phyloP scores from a whole-genome alignment of 2,113 vertebrate species.

The Pygoscelis adeliae region DNA sequence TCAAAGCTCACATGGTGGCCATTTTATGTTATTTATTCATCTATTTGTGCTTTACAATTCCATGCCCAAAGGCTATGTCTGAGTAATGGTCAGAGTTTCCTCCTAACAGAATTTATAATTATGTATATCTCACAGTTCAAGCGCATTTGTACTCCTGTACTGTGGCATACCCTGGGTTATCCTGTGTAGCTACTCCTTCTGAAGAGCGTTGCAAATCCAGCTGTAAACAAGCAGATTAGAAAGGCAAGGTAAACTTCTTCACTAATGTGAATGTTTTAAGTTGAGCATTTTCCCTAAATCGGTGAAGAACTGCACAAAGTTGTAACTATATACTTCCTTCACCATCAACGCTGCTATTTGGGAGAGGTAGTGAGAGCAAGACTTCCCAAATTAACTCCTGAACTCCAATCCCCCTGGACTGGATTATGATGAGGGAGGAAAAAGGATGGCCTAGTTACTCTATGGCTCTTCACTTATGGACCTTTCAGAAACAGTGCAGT shows the following conservation, averaged over 20 bases:
- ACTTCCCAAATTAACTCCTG: neutral
- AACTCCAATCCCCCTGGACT: neutral
- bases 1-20: constrained; percentile 54
- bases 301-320: neutral
- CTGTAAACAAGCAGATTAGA: neutral
- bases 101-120: neutral
- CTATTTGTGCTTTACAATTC: constrained; percentile 15
- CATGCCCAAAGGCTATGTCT: neutral
- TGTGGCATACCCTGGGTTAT: neutral
- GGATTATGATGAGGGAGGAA: neutral
- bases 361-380: neutral
- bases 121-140: neutral
- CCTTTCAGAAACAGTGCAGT: neutral
- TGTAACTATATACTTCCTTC: neutral
- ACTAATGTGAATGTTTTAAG: neutral
- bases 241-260: neutral
- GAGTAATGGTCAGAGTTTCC: neutral
- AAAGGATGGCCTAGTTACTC: neutral
- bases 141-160: neutral
- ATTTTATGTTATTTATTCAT: constrained; percentile 62
- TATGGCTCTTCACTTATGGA: neutral
- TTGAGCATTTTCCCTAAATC: neutral
- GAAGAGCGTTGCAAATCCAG: neutral
- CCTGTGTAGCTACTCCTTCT: neutral
- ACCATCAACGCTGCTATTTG: neutral